A percentile compares a stretch with the other conserved stretches of the same genome.
These are phyloP conservation scores for Carposina sasakii DNA, from an alignment of 1,140 invertebrate species.

Conservation along the genomic window DNA sequence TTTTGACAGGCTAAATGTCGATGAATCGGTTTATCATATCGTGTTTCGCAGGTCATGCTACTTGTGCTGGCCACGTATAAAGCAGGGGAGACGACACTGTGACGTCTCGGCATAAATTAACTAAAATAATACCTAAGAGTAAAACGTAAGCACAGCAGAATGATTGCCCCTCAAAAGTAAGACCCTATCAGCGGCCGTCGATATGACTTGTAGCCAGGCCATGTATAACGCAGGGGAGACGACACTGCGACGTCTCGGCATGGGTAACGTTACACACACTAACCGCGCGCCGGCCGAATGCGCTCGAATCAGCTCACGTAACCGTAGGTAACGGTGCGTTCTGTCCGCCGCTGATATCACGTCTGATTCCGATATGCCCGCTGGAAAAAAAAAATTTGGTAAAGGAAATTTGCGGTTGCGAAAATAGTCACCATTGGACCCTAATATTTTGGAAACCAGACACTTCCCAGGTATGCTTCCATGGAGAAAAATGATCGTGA, in stretches of 20 bases:
- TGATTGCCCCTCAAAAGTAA: slow-evolving; percentile 96
- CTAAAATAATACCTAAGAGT: too few species aligned
- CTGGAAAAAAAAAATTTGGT: slow-evolving; percentile 54
- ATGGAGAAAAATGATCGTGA: too few species aligned
- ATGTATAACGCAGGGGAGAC: slow-evolving; percentile 93
- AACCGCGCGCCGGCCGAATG: slow-evolving; percentile 89
- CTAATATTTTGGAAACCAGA: too few species aligned
- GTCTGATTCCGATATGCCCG: slow-evolving; percentile 86
- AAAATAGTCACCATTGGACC: too few species aligned
- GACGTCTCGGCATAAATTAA: slow-evolving; percentile 94
- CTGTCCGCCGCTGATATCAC: slow-evolving; percentile 89
- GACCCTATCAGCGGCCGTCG: slow-evolving; percentile 75
- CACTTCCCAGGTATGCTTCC: too few species aligned
- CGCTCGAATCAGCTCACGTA: slow-evolving; percentile 89
- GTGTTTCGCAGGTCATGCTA: too few species aligned
- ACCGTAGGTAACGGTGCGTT: slow-evolving; percentile 90
- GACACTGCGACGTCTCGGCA: slow-evolving; percentile 88
- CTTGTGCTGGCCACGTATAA: slow-evolving; percentile 97
- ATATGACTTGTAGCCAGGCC: slow-evolving; percentile 95
- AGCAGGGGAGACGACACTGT: slow-evolving; percentile 85
- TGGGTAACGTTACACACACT: slow-evolving; percentile 95
- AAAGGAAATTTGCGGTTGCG: not conserved
- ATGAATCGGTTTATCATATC: too few species aligned
- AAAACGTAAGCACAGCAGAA: slow-evolving; percentile 96
- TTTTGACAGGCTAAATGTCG: too few species aligned